Conservation (phyloP, 2,113 vertebrate genomes). For the Helogale parvula region DNA sequence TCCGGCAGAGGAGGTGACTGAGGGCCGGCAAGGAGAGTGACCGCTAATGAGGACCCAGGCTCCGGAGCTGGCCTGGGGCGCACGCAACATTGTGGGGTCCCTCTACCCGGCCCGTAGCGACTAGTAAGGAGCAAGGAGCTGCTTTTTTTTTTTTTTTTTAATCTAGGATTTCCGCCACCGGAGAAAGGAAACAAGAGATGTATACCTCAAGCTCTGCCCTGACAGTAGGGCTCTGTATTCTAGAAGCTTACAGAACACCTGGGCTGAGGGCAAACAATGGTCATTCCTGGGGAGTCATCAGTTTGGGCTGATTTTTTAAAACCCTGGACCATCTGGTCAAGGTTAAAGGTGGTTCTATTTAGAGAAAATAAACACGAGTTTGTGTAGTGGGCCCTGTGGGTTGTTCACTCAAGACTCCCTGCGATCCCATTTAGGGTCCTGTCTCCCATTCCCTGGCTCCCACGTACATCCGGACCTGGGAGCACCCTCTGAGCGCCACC, state of each 20-base stretch:
- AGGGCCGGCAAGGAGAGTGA: not conserved
- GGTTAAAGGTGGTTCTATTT: not conserved
- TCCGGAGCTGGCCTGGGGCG: not conserved
- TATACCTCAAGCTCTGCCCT: rapidly evolving
- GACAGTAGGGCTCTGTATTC: too few relatives aligned
- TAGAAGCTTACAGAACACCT: not conserved
- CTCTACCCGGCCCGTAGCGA: rapidly evolving
- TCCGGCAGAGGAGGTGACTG: not conserved
- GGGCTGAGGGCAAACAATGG: not conserved
- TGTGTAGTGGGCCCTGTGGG: too few relatives aligned
- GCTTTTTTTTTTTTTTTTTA: not conserved
- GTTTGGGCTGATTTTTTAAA: not conserved
- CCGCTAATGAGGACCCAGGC: rapidly evolving
- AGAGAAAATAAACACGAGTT: not conserved
- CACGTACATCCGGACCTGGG: not conserved
- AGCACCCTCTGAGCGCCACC: rapidly evolving
- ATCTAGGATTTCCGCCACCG: not conserved
- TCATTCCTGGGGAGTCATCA: rapidly evolving
- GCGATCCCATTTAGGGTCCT: not conserved
- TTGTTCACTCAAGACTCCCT: not conserved
- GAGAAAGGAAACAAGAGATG: not conserved
- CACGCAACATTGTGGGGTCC: not conserved
- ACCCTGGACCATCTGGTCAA: not conserved
- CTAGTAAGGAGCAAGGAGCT: not conserved
- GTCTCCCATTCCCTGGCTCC: rapidly evolving